These are phyloP conservation scores for Glaucopsyche alexis DNA, from an alignment of 2,888 invertebrate species.

Conservation along the genomic window DNA sequence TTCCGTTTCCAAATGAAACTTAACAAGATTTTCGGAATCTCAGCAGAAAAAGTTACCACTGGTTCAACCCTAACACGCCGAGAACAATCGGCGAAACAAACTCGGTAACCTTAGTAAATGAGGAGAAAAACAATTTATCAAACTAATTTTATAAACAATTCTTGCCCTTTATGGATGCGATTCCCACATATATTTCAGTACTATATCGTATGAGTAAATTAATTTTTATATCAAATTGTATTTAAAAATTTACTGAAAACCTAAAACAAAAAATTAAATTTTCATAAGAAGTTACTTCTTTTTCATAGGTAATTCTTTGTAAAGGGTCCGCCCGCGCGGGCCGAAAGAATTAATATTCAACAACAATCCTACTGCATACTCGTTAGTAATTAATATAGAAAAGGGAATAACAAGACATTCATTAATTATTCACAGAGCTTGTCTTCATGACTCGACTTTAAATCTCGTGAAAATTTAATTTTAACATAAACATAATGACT, in stretches of 20 bases:
- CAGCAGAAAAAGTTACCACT: too few relatives aligned
- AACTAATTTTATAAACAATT: background rate
- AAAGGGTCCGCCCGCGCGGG: background rate
- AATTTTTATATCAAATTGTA: background rate
- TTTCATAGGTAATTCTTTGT: background rate
- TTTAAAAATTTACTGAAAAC: background rate
- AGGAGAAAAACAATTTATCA: background rate
- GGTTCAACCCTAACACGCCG: too few relatives aligned
- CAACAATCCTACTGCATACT: conserved; percentile 5
- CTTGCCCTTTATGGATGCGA: background rate
- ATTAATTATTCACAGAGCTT: conserved; percentile 22
- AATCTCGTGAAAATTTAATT: conserved; percentile 26
- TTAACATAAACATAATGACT: conserved; percentile 14
- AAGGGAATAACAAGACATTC: conserved; percentile 24
- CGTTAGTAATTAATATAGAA: conserved; percentile 29
- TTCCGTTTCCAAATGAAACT: too few relatives aligned
- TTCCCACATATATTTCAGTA: too few relatives aligned
- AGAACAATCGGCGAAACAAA: too few relatives aligned
- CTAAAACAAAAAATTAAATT: background rate
- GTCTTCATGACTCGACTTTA: conserved; percentile 25
- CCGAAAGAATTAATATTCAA: conserved; percentile 30
- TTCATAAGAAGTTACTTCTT: background rate
- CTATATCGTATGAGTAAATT: too few relatives aligned
- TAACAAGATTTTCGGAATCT: too few relatives aligned
- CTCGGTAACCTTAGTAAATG: background rate